Conservation (phyloP, 2,797 vertebrate genomes). For the Crossoptilon crossoptilon region DNA sequence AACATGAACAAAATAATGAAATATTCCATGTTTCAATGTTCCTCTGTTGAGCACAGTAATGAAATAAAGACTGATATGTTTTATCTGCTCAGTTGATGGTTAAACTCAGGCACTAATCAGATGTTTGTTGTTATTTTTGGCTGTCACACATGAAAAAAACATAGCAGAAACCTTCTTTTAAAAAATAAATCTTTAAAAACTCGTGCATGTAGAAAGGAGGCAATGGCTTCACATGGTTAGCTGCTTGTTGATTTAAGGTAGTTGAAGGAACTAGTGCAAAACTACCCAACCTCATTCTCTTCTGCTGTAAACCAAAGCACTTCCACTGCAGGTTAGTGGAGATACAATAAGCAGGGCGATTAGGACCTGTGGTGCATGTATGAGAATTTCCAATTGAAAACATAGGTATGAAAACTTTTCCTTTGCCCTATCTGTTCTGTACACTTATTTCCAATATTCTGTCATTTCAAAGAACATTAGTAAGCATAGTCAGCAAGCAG, state of each 20-base stretch:
- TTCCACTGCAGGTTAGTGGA: not conserved
- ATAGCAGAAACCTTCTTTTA: not conserved
- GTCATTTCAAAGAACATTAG: not conserved
- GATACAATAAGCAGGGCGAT: not conserved
- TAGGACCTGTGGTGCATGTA: not conserved
- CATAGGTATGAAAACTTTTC: not conserved
- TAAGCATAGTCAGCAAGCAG: not conserved
- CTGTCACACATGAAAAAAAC: not conserved
- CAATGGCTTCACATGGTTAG: not conserved
- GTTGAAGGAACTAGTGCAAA: not conserved
- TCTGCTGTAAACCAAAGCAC: not conserved
- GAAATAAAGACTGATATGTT: not conserved
- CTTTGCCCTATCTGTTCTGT: not conserved
- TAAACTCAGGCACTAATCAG: not conserved
- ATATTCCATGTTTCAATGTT: not conserved
- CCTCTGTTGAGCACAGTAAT: not conserved
- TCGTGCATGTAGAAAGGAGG: not conserved
- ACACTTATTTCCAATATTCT: not conserved
- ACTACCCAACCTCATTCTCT: not conserved
- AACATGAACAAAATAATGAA: not conserved
- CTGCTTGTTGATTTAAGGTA: not conserved
- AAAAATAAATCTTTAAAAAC: not conserved
- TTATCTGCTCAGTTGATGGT: not conserved
- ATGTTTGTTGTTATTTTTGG: slow-evolving; percentile 1
- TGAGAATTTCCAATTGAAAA: not conserved